phyloP scores from a whole-genome alignment of 2,888 invertebrate species.

The Tipula helvola region DNA sequence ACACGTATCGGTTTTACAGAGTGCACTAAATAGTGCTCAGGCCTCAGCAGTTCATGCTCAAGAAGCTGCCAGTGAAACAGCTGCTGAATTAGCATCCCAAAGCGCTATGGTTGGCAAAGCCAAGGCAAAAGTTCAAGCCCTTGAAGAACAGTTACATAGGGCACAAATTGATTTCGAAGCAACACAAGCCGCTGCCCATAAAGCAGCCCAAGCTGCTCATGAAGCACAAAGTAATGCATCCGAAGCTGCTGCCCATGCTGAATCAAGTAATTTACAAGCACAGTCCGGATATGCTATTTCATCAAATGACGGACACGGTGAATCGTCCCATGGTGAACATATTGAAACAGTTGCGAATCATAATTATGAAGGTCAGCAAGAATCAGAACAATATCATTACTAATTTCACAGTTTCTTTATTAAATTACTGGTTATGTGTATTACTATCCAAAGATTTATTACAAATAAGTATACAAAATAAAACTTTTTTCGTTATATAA shows the following conservation, averaged over 20 bases:
- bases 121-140: constrained; percentile 45
- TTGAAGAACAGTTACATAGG: constrained; percentile 50
- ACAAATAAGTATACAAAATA: background rate
- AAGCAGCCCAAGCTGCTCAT: constrained; percentile 48
- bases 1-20: constrained; percentile 51
- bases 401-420: background rate
- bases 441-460: background rate
- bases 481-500: background rate
- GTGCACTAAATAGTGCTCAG: constrained; percentile 58
- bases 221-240: constrained; percentile 58
- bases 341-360: constrained; percentile 16
- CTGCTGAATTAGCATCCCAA: constrained; percentile 57
- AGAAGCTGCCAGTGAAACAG: constrained; percentile 55
- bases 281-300: constrained; percentile 22
- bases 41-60: constrained; percentile 55
- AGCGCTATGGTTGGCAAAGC: constrained; percentile 62
- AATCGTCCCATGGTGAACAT: constrained; percentile 10
- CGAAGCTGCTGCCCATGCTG: constrained; percentile 53
- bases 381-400: background rate
- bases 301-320: background rate
- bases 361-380: constrained; percentile 13
- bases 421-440: background rate
- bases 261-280: constrained; percentile 26
- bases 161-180: constrained; percentile 58
- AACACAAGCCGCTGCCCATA: constrained; percentile 53